These are phyloP conservation scores for Pangasianodon hypophthalmus DNA, from an alignment of 2,113 vertebrate genomes.

Conservation along the genomic window DNA sequence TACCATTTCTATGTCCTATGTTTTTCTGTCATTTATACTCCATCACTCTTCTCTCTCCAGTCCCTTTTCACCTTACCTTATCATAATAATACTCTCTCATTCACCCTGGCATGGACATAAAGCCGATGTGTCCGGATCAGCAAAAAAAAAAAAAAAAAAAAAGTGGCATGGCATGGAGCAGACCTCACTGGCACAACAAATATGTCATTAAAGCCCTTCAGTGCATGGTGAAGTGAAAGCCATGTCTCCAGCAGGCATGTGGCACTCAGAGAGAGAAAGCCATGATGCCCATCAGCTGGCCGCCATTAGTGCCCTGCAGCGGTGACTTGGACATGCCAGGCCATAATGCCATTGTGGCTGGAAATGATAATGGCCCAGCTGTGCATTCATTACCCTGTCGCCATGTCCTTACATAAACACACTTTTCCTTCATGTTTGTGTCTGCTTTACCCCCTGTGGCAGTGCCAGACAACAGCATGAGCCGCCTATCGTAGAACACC, in stretches of 20 bases:
- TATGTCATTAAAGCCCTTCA: constrained; percentile 40
- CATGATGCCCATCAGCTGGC: constrained; percentile 43
- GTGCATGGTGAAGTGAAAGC: constrained; percentile 15
- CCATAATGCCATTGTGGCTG: constrained; percentile 42
- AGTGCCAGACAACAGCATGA: constrained; percentile 47
- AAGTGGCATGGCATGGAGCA: not conserved
- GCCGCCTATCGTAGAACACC: constrained; percentile 42
- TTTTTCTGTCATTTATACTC: not conserved
- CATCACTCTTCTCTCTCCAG: not conserved
- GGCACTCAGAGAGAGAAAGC: constrained; percentile 25
- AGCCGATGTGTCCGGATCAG: not conserved
- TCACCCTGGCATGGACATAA: constrained; percentile 1
- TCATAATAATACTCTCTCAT: not conserved
- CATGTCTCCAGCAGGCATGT: constrained; percentile 30
- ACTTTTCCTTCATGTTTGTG: constrained; percentile 29
- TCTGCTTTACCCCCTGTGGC: constrained; percentile 36
- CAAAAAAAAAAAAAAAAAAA: not conserved
- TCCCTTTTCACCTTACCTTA: not conserved
- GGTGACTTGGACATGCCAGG: constrained; percentile 40
- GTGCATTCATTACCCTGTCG: constrained; percentile 39
- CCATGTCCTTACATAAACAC: constrained; percentile 31
- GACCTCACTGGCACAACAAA: constrained; percentile 17
- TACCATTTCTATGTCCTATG: not conserved
- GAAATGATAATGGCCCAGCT: constrained; percentile 50
- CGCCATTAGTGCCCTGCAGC: constrained; percentile 44